Percentiles rank a stretch among this genome's conserved stretches.
These are phyloP conservation scores for Nerophis ophidion DNA, from an alignment of 2,113 vertebrate genomes.

Conservation along the genomic window DNA sequence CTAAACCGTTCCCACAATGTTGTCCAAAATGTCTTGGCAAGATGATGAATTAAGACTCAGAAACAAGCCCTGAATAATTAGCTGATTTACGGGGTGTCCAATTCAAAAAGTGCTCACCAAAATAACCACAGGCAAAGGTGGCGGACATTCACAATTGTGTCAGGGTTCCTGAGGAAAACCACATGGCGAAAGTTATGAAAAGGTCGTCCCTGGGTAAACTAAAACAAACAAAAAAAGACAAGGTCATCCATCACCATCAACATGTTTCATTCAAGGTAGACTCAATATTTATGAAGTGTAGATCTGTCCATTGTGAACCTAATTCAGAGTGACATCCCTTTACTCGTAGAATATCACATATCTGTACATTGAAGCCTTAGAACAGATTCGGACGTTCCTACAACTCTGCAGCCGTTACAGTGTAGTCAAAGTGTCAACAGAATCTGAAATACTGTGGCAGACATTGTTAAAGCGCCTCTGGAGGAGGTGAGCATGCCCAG, in stretches of 20 bases:
- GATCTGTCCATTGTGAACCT: neutral
- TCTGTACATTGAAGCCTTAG: neutral
- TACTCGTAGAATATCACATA: neutral
- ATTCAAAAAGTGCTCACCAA: neutral
- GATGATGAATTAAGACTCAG: neutral
- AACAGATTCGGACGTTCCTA: conserved; percentile 3
- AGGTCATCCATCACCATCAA: conserved; percentile 2
- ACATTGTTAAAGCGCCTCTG: conserved; percentile 20
- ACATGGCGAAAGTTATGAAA: neutral
- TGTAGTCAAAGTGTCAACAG: conserved; percentile 11
- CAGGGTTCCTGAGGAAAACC: neutral
- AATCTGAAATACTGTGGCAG: conserved; percentile 16
- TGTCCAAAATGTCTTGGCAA: neutral
- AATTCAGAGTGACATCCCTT: neutral
- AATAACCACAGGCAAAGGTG: neutral
- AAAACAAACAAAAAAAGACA: conserved; percentile 7
- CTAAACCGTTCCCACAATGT: too few species aligned
- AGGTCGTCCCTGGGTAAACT: neutral
- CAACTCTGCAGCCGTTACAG: neutral
- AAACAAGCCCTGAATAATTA: neutral
- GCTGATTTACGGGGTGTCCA: neutral
- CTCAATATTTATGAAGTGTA: conserved; percentile 1
- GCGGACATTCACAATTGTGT: neutral
- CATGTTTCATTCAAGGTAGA: neutral
- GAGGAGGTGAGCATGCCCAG: conserved; percentile 21